Percentiles rank a stretch among this genome's conserved stretches.
Conservation (phyloP, 2,797 vertebrate genomes). For the Syndactyla subalaris region DNA sequence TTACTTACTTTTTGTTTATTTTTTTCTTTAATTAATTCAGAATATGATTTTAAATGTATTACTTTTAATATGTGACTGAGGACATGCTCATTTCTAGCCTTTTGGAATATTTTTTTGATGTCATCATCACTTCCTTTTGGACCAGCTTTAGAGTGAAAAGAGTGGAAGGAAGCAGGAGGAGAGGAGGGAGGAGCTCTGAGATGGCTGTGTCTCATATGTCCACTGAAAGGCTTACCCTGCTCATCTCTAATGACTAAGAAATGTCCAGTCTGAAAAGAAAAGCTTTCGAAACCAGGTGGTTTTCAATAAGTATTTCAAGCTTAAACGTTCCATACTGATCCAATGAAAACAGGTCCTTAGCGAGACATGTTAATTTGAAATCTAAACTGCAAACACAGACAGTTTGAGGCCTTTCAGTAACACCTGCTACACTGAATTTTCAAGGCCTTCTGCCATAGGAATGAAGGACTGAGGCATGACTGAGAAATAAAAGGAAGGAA, state of each 20-base stretch:
- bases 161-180: background rate
- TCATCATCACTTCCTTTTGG: background rate
- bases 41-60: background rate
- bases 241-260: background rate
- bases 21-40: background rate
- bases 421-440: background rate
- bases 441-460: background rate
- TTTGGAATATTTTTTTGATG: background rate
- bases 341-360: background rate
- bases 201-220: background rate
- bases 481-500: background rate
- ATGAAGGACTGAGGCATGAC: background rate
- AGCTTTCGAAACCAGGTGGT: background rate
- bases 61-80: background rate
- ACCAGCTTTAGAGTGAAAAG: background rate
- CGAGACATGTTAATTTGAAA: background rate
- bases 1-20: background rate
- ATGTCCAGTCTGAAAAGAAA: background rate
- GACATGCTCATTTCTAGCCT: background rate
- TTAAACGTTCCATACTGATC: background rate
- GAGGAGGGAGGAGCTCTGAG: background rate
- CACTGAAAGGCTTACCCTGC: background rate
- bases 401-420: background rate
- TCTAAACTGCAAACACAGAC: background rate
- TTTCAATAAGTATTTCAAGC: background rate